Conservation (phyloP, 1,140 invertebrate genomes). For the Aphidius gifuensis region DNA sequence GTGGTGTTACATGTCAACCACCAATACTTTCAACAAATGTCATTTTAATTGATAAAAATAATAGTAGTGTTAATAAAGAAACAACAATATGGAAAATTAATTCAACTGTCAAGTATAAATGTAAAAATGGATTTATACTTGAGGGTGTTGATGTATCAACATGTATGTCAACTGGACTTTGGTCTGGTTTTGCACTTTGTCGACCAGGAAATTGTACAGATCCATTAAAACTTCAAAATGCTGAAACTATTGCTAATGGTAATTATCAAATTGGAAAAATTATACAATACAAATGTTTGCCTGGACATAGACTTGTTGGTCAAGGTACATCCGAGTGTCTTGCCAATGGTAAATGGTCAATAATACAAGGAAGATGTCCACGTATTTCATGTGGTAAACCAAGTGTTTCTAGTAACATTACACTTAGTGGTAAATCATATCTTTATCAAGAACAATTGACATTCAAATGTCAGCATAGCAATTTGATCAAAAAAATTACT, state of each 20-base stretch:
- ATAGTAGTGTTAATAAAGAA: no score
- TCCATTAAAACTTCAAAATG: slow-evolving; percentile 36
- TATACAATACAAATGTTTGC: slow-evolving; percentile 52
- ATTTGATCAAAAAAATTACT: slow-evolving; percentile 28
- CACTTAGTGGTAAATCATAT: slow-evolving; percentile 52
- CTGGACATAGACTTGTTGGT: slow-evolving; percentile 54
- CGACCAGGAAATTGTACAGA: slow-evolving; percentile 37
- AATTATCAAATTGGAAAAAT: slow-evolving; percentile 47
- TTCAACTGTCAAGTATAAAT: slow-evolving; percentile 46
- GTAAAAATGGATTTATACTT: slow-evolving; percentile 47
- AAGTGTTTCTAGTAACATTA: slow-evolving; percentile 36
- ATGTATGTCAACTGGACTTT: slow-evolving; percentile 52
- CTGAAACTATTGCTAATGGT: slow-evolving; percentile 20
- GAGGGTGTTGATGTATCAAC: slow-evolving; percentile 40
- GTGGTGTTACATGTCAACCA: slow-evolving; percentile 16
- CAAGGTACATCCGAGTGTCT: slow-evolving; percentile 54
- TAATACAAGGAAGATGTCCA: slow-evolving; percentile 56
- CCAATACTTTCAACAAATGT: slow-evolving; percentile 28
- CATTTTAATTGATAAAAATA: slow-evolving; percentile 1
- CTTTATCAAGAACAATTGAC: slow-evolving; percentile 52
- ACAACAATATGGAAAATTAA: slow-evolving; percentile 27
- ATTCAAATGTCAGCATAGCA: slow-evolving; percentile 48
- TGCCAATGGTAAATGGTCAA: slow-evolving; percentile 56
- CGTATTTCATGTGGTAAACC: slow-evolving; percentile 52
- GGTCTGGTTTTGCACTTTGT: slow-evolving; percentile 51